Conservation (phyloP, 2,113 vertebrate genomes). For the Progne subis region DNA sequence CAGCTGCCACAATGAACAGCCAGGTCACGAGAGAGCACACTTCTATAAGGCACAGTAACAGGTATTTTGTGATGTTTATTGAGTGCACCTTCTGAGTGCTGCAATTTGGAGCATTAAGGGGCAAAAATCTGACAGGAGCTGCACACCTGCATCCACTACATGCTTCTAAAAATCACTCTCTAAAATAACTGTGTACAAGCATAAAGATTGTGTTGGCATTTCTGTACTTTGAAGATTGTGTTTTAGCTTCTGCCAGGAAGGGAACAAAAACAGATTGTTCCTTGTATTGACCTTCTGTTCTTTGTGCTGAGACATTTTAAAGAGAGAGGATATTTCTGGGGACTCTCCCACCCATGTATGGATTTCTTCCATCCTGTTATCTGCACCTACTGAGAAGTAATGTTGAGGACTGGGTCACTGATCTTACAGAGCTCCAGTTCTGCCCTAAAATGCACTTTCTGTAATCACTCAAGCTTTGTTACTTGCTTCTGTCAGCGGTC, state of each 20-base stretch:
- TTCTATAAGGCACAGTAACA: background rate
- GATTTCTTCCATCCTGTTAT: background rate
- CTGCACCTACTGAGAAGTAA: background rate
- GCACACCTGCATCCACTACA: background rate
- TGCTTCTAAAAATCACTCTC: background rate
- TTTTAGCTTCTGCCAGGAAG: background rate
- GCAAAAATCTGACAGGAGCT: background rate
- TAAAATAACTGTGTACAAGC: background rate
- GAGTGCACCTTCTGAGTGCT: background rate
- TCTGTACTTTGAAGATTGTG: background rate
- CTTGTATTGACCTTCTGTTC: background rate
- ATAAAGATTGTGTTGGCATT: background rate
- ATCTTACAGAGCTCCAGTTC: background rate
- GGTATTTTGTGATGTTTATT: background rate
- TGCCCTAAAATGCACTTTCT: background rate
- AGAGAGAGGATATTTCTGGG: background rate
- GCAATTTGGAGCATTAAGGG: background rate
- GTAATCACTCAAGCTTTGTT: background rate
- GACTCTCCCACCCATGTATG: background rate
- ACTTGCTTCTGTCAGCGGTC: background rate
- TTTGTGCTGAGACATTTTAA: background rate
- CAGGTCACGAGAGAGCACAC: background rate
- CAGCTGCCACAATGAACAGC: background rate
- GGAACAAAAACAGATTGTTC: background rate
- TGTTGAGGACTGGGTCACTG: background rate